Evolutionary conservation across 2,797 vertebrate species (phyloP).

Genomic region (Moxostoma hubbsi): DNA sequence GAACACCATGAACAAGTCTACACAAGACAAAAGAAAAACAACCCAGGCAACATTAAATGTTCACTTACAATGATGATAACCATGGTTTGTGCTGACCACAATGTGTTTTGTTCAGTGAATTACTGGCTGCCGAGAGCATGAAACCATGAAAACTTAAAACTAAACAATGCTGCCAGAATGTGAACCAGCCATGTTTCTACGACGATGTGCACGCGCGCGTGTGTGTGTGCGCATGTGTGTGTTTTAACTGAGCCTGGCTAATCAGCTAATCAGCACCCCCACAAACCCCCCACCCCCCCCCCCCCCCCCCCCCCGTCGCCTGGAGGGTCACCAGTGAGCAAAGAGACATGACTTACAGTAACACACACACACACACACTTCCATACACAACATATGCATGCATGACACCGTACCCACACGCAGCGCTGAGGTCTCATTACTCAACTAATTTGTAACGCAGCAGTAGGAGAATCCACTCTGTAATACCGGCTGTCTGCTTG

Average conservation of each 20-base stretch:
- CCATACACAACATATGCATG: slow-evolving; percentile 13
- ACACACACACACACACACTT: slow-evolving; percentile 48
- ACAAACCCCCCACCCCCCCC: too few relatives aligned
- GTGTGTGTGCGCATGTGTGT: slow-evolving; percentile 41
- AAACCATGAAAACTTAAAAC: too few relatives aligned
- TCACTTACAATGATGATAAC: too few relatives aligned
- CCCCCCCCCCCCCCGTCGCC: slow-evolving; percentile 81
- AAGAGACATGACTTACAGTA: slow-evolving; percentile 73
- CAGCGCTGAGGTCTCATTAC: slow-evolving; percentile 76
- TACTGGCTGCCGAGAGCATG: too few relatives aligned
- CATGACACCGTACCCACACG: slow-evolving; percentile 27
- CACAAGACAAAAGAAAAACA: too few relatives aligned
- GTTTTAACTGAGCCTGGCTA: slow-evolving; percentile 65
- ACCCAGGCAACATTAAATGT: too few relatives aligned
- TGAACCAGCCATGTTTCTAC: slow-evolving; percentile 34
- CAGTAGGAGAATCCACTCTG: slow-evolving; percentile 32
- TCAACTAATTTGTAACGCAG: slow-evolving; percentile 78
- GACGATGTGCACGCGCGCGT: too few relatives aligned
- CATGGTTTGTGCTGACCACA: too few relatives aligned
- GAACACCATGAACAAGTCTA: too few relatives aligned
- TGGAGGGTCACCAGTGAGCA: slow-evolving; percentile 80
- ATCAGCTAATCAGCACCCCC: slow-evolving; percentile 83
- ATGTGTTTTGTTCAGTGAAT: too few relatives aligned
- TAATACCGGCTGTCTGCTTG: slow-evolving; percentile 13
- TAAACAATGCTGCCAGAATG: slow-evolving; percentile 2